Evolutionary conservation across 2,888 invertebrate species (phyloP), one percentile per base, ranked within the genome.

Genomic region (Entomobrya multifasciata): DNA sequence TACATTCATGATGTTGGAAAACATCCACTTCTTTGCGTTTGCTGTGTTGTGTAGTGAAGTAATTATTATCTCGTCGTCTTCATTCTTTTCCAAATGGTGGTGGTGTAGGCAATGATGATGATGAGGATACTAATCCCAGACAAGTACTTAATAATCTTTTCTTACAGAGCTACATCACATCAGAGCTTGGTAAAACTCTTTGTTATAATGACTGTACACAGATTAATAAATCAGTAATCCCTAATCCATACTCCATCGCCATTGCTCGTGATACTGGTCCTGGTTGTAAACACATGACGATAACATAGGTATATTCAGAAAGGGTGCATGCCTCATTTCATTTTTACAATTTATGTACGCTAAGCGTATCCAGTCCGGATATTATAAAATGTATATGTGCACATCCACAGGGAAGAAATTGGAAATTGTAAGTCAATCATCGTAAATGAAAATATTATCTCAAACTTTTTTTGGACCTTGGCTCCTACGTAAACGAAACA

Each of bases 361-460:
- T 60, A 5, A 25, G 6, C n/a, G 1, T 27, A 67, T 41, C 20
- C 22, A 20, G 17, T 17, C 2, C 3, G 52, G 20, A n/a, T n/a
- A n/a, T n/a, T n/a, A n/a, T n/a, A n/a, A n/a, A n/a, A n/a, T n/a
- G n/a, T n/a, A n/a, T n/a, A n/a, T n/a, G 52, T 10, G 3, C 15
- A 15, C 52, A 20, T 47, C 11, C 52, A 55, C 20, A 49, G 52
- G 52, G 25, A 79, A 47, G 47, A 47, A 79, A 79, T 57, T 27
- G 57, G 41, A 47, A 62, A 77, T 22, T 47, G 60, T 62, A 47
- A 79, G 79, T 79, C 79, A 79, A 79, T 79, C 79, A 65, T 79
- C 57, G 27, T 57, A 30, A 57, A 52, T 76, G 49, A 76, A 52
- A 76, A 30, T 65, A 65, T 65, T 65, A 65, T 65, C 65, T n/a